phyloP scores from a whole-genome alignment of 2,888 invertebrate genomes.

The Yponomeuta sedellus region DNA sequence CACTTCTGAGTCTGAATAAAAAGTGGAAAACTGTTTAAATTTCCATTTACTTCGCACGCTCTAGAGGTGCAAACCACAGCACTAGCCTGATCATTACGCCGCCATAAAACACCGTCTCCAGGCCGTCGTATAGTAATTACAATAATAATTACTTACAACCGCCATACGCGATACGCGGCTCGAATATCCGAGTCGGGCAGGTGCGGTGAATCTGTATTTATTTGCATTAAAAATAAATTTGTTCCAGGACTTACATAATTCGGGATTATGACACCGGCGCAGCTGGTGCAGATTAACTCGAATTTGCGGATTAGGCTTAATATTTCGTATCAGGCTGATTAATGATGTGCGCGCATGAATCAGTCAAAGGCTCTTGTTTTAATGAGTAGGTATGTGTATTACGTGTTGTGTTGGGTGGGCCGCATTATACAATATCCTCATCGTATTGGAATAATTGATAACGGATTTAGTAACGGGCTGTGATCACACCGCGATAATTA shows the following conservation, averaged over 20 bases:
- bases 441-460: background rate
- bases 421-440: background rate
- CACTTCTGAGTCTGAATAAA: too few species aligned
- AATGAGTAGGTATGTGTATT: background rate
- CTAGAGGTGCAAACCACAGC: background rate
- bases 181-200: conserved; percentile 47
- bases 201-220: conserved; percentile 71
- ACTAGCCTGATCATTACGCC: background rate
- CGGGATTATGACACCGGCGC: conserved; percentile 59
- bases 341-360: conserved; percentile 34
- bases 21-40: too few species aligned
- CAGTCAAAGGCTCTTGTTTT: conserved; percentile 2
- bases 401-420: background rate
- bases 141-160: background rate
- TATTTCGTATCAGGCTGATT: conserved; percentile 55
- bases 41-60: too few species aligned
- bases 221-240: conserved; percentile 73
- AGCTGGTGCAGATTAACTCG: conserved; percentile 62
- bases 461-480: background rate
- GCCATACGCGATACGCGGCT: background rate
- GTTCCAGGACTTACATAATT: conserved; percentile 59
- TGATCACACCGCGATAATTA: background rate
- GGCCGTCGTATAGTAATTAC: background rate
- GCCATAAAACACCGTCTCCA: background rate
- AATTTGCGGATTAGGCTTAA: conserved; percentile 61